phyloP scores from a whole-genome alignment of 2,888 invertebrate genomes.

The Lissocephala sabroskyi region DNA sequence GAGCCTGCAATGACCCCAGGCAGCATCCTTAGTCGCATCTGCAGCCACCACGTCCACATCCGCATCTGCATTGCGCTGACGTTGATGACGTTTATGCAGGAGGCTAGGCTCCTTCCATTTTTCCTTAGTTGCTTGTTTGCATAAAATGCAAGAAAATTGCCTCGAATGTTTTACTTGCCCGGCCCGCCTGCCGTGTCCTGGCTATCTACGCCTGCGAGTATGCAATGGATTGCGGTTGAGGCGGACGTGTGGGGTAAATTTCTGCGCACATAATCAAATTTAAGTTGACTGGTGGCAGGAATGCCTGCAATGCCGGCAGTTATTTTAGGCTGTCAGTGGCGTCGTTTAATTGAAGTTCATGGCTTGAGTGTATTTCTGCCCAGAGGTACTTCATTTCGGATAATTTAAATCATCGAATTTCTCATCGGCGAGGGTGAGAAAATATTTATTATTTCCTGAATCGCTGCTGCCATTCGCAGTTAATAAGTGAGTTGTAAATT shows the following conservation, averaged over 20 bases:
- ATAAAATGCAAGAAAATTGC: constrained; percentile 50
- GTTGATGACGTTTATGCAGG: background rate
- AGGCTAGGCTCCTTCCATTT: no score
- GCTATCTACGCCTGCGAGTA: constrained; percentile 1
- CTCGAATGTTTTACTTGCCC: constrained; percentile 16
- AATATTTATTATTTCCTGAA: no score
- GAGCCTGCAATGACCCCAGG: background rate
- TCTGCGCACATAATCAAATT: constrained; percentile 51
- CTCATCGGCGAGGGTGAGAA: no score
- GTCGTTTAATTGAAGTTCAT: constrained; percentile 43
- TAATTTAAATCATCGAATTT: no score
- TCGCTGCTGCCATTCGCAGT: no score
- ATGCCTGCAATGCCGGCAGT: constrained; percentile 2
- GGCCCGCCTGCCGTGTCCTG: background rate
- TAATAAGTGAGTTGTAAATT: no score
- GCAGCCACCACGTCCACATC: background rate
- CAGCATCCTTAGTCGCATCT: background rate
- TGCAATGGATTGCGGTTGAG: constrained; percentile 16
- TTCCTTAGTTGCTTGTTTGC: constrained; percentile 39
- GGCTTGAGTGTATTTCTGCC: no score
- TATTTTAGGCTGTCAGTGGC: constrained; percentile 19
- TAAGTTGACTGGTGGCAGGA: constrained; percentile 29
- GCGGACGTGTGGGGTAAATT: constrained; percentile 20
- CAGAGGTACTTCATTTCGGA: no score
- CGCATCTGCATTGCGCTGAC: background rate